A percentile compares a stretch with the other conserved stretches of the same genome.
phyloP scores from a whole-genome alignment of 2,888 invertebrate genomes.

The Phortica okadai region DNA sequence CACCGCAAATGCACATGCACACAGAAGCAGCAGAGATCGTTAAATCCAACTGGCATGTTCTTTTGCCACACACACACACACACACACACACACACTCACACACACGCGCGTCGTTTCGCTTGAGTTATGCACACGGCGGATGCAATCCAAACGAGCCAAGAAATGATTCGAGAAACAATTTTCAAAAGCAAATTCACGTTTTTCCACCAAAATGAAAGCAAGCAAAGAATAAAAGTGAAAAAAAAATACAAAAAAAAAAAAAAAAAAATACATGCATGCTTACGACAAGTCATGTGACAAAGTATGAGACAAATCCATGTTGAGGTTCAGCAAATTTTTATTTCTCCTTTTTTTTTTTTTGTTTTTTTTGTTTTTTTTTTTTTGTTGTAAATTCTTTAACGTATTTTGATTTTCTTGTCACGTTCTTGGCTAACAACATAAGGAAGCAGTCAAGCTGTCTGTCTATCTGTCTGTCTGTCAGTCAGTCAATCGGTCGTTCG shows the following conservation, averaged over 20 bases:
- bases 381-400: conserved; percentile 57
- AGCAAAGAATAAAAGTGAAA: neutral
- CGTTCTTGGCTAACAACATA: conserved; percentile 71
- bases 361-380: conserved; percentile 27
- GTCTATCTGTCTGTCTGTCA: conserved; percentile 33
- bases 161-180: neutral
- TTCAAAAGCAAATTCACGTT: neutral
- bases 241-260: neutral
- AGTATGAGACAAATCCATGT: neutral
- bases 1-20: neutral
- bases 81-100: neutral
- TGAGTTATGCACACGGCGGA: neutral
- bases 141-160: neutral
- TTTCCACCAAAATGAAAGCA: neutral
- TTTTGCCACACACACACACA: neutral
- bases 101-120: too few species aligned
- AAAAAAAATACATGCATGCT: neutral
- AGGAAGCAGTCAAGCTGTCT: conserved; percentile 67
- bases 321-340: neutral
- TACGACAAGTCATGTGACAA: neutral
- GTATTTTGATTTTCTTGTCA: conserved; percentile 72
- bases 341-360: too few species aligned
- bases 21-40: neutral
- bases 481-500: neutral
- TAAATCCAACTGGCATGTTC: neutral